Percentiles rank a stretch among this genome's conserved stretches.
Conservation (phyloP, 2,797 vertebrate species). For the Emys orbicularis region DNA sequence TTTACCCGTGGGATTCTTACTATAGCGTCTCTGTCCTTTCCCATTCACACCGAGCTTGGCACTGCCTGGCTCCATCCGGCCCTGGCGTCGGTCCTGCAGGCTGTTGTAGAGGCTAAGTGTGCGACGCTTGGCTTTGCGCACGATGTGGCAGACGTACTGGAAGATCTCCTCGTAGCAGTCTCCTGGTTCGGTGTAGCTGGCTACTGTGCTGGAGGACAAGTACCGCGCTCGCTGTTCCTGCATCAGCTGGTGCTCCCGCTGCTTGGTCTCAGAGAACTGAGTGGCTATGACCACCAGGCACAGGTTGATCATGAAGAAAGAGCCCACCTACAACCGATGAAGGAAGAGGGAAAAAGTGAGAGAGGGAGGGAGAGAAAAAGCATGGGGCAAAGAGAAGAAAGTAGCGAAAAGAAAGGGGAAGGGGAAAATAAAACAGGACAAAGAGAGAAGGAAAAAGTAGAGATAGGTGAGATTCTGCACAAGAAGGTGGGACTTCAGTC, state of each 20-base stretch:
- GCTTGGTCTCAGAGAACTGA: conserved; percentile 98
- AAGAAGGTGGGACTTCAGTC: background rate
- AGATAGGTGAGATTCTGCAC: background rate
- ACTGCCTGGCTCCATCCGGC: conserved; percentile 64
- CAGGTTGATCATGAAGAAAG: conserved; percentile 99
- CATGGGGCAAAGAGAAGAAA: background rate
- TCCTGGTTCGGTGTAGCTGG: conserved; percentile 92
- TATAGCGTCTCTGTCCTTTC: conserved; percentile 74
- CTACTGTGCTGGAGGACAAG: conserved; percentile 93
- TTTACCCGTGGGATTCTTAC: conserved; percentile 75
- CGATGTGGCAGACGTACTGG: conserved; percentile 94
- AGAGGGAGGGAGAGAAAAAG: background rate
- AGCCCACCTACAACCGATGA: conserved; percentile 89
- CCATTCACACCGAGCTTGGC: conserved; percentile 58
- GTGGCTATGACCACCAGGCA: conserved; percentile 98
- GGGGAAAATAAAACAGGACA: background rate
- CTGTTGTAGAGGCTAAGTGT: conserved; percentile 92
- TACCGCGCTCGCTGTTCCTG: conserved; percentile 93
- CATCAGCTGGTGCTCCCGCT: conserved; percentile 97
- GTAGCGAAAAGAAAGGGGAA: background rate
- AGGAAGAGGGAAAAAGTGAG: background rate
- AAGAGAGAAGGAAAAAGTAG: background rate
- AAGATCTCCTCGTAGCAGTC: conserved; percentile 98
- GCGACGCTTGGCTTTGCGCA: conserved; percentile 94
- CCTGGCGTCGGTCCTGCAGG: conserved; percentile 84